Percentiles rank a stretch among this genome's conserved stretches.
Conservation (phyloP, 2,113 vertebrate species). For the Pelecanoides urinatrix region DNA sequence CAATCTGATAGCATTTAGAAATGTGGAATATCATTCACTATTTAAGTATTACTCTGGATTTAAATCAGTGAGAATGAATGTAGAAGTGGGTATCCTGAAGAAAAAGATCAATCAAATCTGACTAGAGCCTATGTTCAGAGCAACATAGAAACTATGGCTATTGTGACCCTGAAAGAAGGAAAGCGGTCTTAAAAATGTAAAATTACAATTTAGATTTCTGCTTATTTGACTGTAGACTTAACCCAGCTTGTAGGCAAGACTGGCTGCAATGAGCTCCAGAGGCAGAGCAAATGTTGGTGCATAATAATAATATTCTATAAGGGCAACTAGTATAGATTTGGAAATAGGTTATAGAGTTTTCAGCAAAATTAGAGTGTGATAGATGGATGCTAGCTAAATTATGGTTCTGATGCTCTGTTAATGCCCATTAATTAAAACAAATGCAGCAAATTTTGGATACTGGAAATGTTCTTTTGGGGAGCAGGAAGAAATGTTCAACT, state of each 20-base stretch:
- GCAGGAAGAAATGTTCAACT: background rate
- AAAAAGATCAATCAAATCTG: background rate
- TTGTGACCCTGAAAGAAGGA: background rate
- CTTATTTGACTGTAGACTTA: background rate
- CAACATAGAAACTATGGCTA: background rate
- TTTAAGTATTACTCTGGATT: constrained; percentile 10
- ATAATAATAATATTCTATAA: background rate
- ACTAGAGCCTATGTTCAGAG: background rate
- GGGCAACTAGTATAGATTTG: background rate
- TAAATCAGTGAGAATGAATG: background rate
- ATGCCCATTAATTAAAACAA: background rate
- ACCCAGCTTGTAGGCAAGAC: background rate
- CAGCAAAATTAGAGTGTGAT: background rate
- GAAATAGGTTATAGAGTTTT: background rate
- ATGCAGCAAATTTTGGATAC: background rate
- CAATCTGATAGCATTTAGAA: constrained; percentile 36
- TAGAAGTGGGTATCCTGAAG: background rate
- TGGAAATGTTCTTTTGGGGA: background rate
- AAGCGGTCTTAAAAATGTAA: background rate
- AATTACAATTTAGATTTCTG: background rate
- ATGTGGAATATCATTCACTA: background rate
- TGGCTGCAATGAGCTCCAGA: background rate
- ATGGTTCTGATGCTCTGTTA: background rate
- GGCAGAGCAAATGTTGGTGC: background rate
- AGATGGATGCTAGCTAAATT: background rate